A percentile compares a stretch with the other conserved stretches of the same genome.
phyloP scores from a whole-genome alignment of 92 coral and sea anemone species.

The Palythoa caribaeorum region DNA sequence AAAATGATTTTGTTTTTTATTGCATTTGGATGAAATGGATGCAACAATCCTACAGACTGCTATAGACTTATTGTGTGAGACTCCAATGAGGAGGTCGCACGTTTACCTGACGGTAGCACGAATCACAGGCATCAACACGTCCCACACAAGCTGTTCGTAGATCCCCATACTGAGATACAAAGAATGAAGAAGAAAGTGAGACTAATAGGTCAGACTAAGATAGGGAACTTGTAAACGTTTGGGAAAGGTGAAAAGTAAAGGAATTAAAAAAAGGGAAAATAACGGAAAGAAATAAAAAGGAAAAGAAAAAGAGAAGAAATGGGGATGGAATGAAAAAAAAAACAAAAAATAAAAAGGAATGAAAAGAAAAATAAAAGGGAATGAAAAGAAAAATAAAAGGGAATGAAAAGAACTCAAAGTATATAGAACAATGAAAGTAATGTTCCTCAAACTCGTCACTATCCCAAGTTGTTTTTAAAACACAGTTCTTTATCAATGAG shows the following conservation, averaged over 20 bases:
- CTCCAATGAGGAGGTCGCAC: not conserved
- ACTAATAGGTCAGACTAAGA: no score
- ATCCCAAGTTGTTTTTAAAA: no score
- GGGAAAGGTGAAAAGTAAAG: no score
- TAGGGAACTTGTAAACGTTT: no score
- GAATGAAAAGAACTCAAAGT: not conserved
- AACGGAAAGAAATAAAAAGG: no score
- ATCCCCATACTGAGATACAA: constrained; percentile 83
- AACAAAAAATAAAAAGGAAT: not conserved
- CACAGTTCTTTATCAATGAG: no score
- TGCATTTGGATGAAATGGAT: no score
- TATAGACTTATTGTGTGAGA: no score
- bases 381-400: not conserved
- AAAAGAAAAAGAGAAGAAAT: not conserved
- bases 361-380: not conserved
- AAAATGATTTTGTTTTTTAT: no score
- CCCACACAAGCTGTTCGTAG: constrained; percentile 96
- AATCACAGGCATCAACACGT: constrained; percentile 96
- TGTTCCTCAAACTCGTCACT: no score
- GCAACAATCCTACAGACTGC: no score
- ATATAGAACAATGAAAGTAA: not conserved
- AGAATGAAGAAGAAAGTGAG: not conserved
- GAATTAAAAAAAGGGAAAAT: no score
- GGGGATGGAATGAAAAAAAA: not conserved
- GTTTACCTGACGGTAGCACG: constrained; percentile 85